Percentiles rank a stretch among this genome's conserved stretches.
These are phyloP conservation scores for Gymnocypris eckloni DNA, from an alignment of 2,797 vertebrate species.

Conservation along the genomic window DNA sequence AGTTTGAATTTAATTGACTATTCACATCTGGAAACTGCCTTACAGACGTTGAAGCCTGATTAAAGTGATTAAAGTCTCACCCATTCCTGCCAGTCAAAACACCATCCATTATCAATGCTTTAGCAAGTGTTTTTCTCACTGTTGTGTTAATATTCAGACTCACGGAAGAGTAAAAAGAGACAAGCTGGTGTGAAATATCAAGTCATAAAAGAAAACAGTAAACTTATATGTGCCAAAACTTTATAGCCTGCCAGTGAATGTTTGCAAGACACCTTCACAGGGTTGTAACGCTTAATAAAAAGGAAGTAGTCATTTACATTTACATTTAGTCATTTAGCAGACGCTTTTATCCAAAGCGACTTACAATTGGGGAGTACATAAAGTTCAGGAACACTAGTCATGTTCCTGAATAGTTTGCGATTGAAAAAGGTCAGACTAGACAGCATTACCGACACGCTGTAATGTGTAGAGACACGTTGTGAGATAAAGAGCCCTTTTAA, in stretches of 20 bases:
- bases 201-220: conserved; percentile 44
- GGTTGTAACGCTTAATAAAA: conserved; percentile 47
- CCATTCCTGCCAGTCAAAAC: conserved; percentile 16
- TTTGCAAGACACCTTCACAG: conserved; percentile 49
- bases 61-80: conserved; percentile 26
- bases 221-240: conserved; percentile 38
- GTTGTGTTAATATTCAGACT: conserved; percentile 53
- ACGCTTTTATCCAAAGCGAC: too few relatives aligned
- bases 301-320: conserved; percentile 18
- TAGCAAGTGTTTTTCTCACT: conserved; percentile 39
- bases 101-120: conserved; percentile 24
- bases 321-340: too few relatives aligned
- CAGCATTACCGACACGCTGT: conserved; percentile 4
- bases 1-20: conserved; percentile 43
- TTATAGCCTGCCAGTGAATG: conserved; percentile 48
- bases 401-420: conserved; percentile 14
- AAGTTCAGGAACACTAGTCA: too few relatives aligned
- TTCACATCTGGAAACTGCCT: conserved; percentile 38
- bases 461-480: conserved; percentile 17
- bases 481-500: conserved; percentile 16
- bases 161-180: conserved; percentile 41
- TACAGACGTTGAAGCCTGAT: background rate
- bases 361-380: too few relatives aligned
- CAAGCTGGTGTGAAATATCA: conserved; percentile 46
- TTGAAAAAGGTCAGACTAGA: conserved; percentile 26